Evolutionary conservation across 1,140 invertebrate genomes (phyloP).

Genomic region (Leptinotarsa texana): DNA sequence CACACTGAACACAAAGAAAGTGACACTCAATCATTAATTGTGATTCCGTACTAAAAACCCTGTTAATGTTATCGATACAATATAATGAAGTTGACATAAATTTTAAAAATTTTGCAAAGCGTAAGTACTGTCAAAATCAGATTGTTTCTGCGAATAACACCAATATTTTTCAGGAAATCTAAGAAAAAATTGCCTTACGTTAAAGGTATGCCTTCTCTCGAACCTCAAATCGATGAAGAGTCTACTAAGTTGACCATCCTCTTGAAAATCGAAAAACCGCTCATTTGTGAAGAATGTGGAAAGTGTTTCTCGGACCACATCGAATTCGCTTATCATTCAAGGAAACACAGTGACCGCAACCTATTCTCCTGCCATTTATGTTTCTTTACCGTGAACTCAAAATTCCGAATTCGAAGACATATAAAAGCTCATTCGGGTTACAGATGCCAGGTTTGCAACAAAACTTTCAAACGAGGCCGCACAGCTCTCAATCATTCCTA

Average conservation of each 20-base stretch:
- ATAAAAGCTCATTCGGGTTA: slow-evolving; percentile 17
- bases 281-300: neutral
- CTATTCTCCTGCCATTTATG: slow-evolving; percentile 18
- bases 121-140: neutral
- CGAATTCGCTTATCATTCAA: slow-evolving; percentile 17
- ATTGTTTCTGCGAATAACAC: neutral
- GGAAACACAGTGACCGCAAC: neutral
- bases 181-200: neutral
- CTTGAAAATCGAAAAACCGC: slow-evolving; percentile 16
- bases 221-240: slow-evolving; percentile 21
- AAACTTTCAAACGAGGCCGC: neutral
- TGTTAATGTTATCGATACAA: neutral
- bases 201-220: neutral
- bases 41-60: neutral
- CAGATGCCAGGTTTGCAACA: slow-evolving; percentile 18
- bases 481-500: slow-evolving; percentile 21
- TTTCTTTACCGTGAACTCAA: neutral
- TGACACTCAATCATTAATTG: neutral
- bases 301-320: slow-evolving; percentile 4
- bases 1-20: too few species aligned
- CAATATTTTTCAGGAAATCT: slow-evolving; percentile 1
- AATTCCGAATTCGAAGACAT: slow-evolving; percentile 23
- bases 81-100: too few species aligned
- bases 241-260: slow-evolving; percentile 5
- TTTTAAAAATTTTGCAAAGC: neutral